These are phyloP conservation scores for Pharmacophagus antenor DNA, from an alignment of 2,888 invertebrate genomes.

Conservation along the genomic window DNA sequence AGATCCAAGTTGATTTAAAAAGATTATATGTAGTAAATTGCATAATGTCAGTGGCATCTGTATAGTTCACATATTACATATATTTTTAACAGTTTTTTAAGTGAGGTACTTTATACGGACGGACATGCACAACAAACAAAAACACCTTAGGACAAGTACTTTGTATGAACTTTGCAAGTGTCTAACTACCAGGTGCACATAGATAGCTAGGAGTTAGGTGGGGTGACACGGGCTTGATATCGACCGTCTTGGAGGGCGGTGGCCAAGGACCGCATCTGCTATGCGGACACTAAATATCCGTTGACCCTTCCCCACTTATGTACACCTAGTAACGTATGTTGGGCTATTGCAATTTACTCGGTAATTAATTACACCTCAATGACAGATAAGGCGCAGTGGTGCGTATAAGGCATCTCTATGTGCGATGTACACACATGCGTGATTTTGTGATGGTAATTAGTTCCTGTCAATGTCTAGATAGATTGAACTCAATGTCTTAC, in stretches of 20 bases:
- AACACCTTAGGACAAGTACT: not conserved
- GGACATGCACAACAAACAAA: no score
- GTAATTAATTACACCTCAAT: conserved; percentile 77
- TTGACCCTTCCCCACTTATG: conserved; percentile 71
- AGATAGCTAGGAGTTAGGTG: conserved; percentile 68
- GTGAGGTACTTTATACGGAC: no score
- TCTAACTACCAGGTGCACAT: conserved; percentile 74
- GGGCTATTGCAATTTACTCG: conserved; percentile 59
- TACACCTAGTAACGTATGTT: conserved; percentile 54
- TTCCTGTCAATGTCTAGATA: conserved; percentile 26
- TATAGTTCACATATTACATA: no score
- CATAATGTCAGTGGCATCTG: no score
- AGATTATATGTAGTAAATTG: no score
- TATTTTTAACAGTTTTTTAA: no score
- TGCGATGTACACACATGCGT: conserved; percentile 37
- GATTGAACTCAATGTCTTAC: conserved; percentile 9
- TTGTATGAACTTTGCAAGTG: conserved; percentile 31
- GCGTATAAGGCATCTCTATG: conserved; percentile 41
- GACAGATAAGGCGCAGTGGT: conserved; percentile 71
- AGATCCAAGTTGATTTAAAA: no score
- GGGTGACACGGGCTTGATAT: conserved; percentile 68
- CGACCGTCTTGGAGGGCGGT: conserved; percentile 78
- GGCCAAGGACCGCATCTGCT: conserved; percentile 78
- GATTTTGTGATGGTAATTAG: conserved; percentile 33
- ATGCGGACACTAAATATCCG: conserved; percentile 77